These are phyloP conservation scores for Acrobasis suavella DNA, from an alignment of 2,888 invertebrate species.

Conservation along the genomic window DNA sequence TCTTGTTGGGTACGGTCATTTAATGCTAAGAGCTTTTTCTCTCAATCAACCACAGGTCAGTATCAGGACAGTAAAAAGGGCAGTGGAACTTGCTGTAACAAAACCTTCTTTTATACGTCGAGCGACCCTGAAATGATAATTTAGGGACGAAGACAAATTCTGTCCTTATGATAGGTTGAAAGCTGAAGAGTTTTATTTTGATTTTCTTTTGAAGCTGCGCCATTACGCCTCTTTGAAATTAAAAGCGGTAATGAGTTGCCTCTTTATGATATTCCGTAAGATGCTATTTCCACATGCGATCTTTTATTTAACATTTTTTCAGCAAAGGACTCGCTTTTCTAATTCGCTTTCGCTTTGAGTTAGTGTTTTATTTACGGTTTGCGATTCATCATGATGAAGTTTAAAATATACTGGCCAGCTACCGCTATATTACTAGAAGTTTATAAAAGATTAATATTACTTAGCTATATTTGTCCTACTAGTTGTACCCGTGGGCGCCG, in stretches of 20 bases:
- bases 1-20: no score
- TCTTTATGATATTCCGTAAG: conserved; percentile 29
- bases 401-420: no score
- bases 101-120: neutral
- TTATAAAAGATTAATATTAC: no score
- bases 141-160: conserved; percentile 1
- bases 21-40: no score
- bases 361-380: conserved; percentile 18
- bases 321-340: conserved; percentile 13
- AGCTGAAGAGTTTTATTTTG: conserved; percentile 17
- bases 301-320: conserved; percentile 21
- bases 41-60: no score
- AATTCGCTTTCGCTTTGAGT: conserved; percentile 21
- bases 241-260: conserved; percentile 32
- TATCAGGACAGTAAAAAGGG: no score
- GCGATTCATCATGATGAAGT: neutral
- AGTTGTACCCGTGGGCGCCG: no score
- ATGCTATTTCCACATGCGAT: conserved; percentile 23
- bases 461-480: no score
- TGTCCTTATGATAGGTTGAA: conserved; percentile 8
- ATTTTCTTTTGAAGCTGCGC: conserved; percentile 20
- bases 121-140: neutral
- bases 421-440: no score
- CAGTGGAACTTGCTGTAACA: no score
- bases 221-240: conserved; percentile 29